phyloP scores from a whole-genome alignment of 2,888 invertebrate species.

The Chrysotoxum bicinctum region DNA sequence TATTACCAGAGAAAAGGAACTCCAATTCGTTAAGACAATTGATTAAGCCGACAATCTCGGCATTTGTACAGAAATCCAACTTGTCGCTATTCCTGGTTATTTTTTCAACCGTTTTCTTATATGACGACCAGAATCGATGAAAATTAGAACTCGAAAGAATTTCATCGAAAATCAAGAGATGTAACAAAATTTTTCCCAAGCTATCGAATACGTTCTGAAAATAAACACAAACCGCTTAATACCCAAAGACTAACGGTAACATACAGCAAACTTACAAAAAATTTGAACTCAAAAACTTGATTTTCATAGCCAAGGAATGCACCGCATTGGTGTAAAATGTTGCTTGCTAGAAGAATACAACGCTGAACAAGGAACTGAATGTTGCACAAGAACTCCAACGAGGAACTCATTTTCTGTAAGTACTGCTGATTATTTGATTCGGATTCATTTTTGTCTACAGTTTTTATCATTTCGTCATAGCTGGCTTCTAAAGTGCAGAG shows the following conservation, averaged over 20 bases:
- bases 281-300: constrained; percentile 77
- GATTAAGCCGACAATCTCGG: constrained; percentile 86
- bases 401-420: constrained; percentile 82
- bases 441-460: constrained; percentile 72
- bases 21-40: constrained; percentile 86
- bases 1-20: constrained; percentile 83
- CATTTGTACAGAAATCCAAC: constrained; percentile 84
- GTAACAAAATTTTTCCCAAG: constrained; percentile 86
- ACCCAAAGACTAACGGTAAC: background rate
- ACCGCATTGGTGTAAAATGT: constrained; percentile 89
- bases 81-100: constrained; percentile 85
- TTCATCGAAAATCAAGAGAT: constrained; percentile 84
- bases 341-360: constrained; percentile 87
- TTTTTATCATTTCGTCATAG: background rate
- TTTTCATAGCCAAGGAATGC: constrained; percentile 84
- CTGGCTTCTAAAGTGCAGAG: constrained; percentile 59
- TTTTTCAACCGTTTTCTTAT: constrained; percentile 88
- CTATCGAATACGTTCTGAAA: constrained; percentile 81
- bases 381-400: constrained; percentile 85
- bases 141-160: constrained; percentile 77
- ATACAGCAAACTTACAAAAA: constrained; percentile 70
- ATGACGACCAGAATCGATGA: constrained; percentile 88
- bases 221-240: background rate
- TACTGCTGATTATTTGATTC: constrained; percentile 69
- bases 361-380: constrained; percentile 87